Conservation (phyloP, 2,113 vertebrate genomes). For the Petrocephalus microphthalmus region DNA sequence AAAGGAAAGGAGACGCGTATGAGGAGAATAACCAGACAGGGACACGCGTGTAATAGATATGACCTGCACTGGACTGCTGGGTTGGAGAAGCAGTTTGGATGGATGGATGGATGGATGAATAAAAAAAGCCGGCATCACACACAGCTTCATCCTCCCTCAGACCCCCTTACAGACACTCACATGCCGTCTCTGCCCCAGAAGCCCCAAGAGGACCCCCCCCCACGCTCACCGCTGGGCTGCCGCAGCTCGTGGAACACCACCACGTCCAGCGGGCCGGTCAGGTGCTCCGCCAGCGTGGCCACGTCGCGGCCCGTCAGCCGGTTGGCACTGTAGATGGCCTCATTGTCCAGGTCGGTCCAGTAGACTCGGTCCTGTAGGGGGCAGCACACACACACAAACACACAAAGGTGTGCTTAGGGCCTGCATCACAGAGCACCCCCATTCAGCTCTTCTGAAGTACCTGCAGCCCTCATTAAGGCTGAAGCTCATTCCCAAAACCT, state of each 20-base stretch:
- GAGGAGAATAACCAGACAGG: conserved; percentile 1
- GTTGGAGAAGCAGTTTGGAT: too few species aligned
- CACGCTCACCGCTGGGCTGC: conserved; percentile 79
- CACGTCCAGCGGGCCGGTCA: conserved; percentile 91
- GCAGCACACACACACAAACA: background rate
- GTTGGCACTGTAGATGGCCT: conserved; percentile 91
- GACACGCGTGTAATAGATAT: background rate
- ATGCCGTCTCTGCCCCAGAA: background rate
- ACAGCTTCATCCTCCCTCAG: background rate
- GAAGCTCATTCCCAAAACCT: conserved; percentile 5
- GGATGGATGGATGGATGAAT: too few species aligned
- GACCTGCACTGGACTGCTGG: background rate
- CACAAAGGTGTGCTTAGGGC: background rate
- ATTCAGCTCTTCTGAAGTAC: background rate
- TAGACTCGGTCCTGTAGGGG: conserved; percentile 79
- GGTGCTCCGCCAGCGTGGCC: conserved; percentile 77
- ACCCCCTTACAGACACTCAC: background rate
- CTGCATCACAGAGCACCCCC: conserved; percentile 23
- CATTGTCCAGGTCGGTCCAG: conserved; percentile 92
- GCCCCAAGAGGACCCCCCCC: background rate
- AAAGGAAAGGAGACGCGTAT: background rate
- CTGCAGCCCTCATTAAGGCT: conserved; percentile 26
- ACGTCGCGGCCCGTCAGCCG: conserved; percentile 80
- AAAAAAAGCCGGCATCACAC: background rate
- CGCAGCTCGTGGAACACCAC: conserved; percentile 90